These are phyloP conservation scores for Corvus moneduloides DNA, from an alignment of 2,113 vertebrate species.

Conservation along the genomic window DNA sequence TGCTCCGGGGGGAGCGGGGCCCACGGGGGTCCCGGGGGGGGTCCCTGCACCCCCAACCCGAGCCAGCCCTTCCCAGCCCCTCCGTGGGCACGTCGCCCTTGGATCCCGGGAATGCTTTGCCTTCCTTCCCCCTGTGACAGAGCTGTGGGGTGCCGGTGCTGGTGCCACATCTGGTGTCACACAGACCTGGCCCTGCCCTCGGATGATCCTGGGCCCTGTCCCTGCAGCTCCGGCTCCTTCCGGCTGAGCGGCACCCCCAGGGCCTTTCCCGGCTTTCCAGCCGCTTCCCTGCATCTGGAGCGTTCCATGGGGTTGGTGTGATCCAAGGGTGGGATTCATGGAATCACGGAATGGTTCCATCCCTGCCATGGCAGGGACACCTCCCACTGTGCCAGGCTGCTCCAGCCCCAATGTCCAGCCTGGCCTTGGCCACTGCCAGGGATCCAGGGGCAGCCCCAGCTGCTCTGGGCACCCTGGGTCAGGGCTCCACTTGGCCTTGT, in stretches of 20 bases:
- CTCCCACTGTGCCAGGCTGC: neutral
- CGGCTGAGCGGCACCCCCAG: neutral
- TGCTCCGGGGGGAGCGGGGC: neutral
- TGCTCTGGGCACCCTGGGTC: neutral
- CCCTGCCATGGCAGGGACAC: neutral
- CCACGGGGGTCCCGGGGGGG: neutral
- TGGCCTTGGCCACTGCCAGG: neutral
- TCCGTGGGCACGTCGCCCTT: fast-evolving
- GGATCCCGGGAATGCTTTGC: neutral
- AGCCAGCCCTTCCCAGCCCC: neutral
- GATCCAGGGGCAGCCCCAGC: neutral
- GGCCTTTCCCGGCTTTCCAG: neutral
- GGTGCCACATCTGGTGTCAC: neutral
- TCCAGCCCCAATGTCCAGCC: neutral
- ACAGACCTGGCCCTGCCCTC: neutral
- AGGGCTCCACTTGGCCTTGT: neutral
- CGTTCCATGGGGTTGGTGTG: neutral
- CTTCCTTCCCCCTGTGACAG: fast-evolving
- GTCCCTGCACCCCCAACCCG: neutral
- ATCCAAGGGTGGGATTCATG: neutral
- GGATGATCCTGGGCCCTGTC: neutral
- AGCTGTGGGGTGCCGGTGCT: neutral
- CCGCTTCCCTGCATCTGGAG: neutral
- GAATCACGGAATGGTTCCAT: neutral
- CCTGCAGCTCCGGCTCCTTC: neutral